A percentile compares a stretch with the other conserved stretches of the same genome.
Conservation (phyloP, 2,888 invertebrate species). For the Ochlodes sylvanus region DNA sequence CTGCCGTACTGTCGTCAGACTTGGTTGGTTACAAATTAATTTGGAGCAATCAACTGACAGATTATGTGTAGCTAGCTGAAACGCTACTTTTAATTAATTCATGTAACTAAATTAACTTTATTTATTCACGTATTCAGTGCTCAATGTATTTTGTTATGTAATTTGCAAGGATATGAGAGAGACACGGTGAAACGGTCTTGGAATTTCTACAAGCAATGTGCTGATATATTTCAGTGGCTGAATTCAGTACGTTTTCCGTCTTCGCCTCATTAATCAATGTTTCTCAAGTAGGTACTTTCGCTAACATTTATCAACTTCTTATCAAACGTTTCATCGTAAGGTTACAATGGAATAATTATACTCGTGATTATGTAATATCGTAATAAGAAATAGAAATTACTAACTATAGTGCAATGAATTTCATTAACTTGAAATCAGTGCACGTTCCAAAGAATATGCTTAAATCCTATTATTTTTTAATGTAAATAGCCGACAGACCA, state of each 20-base stretch:
- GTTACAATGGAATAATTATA: too few relatives aligned
- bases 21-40: slow-evolving; percentile 17
- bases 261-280: slow-evolving; percentile 28
- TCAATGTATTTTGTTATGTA: too few relatives aligned
- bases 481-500: too few relatives aligned
- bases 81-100: not conserved
- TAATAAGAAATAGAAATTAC: too few relatives aligned
- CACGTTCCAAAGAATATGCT: too few relatives aligned
- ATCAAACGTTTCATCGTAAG: not conserved
- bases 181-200: not conserved
- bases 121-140: too few relatives aligned
- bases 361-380: too few relatives aligned
- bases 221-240: not conserved
- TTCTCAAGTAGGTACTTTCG: slow-evolving; percentile 21
- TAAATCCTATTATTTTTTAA: too few relatives aligned
- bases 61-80: not conserved
- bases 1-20: slow-evolving; percentile 20
- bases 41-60: slow-evolving; percentile 15
- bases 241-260: slow-evolving; percentile 10
- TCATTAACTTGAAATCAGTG: too few relatives aligned
- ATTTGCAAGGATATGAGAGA: not conserved
- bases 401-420: too few relatives aligned
- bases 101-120: not conserved
- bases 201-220: not conserved
- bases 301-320: slow-evolving; percentile 23